A percentile compares a stretch with the other conserved stretches of the same genome.
Evolutionary conservation across 1,140 invertebrate genomes (phyloP).

Genomic region (Hyphantria cunea): DNA sequence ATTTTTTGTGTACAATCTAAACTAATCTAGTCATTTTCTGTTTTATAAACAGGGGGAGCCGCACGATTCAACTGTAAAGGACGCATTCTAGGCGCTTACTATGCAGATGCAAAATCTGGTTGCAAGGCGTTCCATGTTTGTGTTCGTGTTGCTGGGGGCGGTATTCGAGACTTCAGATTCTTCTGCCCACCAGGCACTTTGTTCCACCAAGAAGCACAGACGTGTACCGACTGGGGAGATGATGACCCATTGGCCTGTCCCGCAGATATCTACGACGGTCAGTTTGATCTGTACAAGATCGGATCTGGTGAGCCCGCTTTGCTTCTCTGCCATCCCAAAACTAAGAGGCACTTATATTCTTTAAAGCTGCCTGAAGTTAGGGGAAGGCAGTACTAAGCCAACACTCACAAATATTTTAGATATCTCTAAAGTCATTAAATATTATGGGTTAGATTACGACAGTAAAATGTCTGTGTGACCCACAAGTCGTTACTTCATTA

Average conservation of each 20-base stretch:
- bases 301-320: slow-evolving; percentile 84
- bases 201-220: slow-evolving; percentile 96
- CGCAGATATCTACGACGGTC: slow-evolving; percentile 90
- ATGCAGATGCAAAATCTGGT: slow-evolving; percentile 94
- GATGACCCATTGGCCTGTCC: slow-evolving; percentile 88
- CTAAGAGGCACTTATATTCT: too few relatives aligned
- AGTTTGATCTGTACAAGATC: slow-evolving; percentile 91
- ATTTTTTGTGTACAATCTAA: too few relatives aligned
- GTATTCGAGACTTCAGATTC: slow-evolving; percentile 91
- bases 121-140: slow-evolving; percentile 97
- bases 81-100: slow-evolving; percentile 95
- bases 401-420: slow-evolving; percentile 12
- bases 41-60: slow-evolving; percentile 85
- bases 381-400: slow-evolving; percentile 51
- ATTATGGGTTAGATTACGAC: not conserved
- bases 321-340: slow-evolving; percentile 26
- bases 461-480: too few relatives aligned
- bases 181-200: slow-evolving; percentile 95
- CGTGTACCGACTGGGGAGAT: slow-evolving; percentile 95
- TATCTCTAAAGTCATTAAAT: not conserved
- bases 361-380: too few relatives aligned
- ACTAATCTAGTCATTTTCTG: not conserved
- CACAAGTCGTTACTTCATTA: too few relatives aligned
- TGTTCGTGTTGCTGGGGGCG: slow-evolving; percentile 89
- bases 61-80: slow-evolving; percentile 93